Base-by-base conservation (phyloP, 2,113 vertebrate species). In the Ciconia stormi region DNA sequence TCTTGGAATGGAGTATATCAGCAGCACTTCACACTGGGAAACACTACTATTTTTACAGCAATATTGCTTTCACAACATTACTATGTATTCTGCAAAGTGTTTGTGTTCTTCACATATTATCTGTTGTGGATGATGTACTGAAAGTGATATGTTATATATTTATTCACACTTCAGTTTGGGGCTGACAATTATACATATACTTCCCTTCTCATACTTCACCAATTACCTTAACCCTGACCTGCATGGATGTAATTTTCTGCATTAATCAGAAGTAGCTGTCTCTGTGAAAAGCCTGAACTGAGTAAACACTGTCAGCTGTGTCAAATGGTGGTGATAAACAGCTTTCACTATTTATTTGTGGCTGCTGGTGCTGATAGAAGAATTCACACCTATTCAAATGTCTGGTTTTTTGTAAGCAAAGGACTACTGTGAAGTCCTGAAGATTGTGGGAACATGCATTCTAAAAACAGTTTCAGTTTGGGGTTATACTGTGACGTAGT, bases 141-240 rank as follows among this genome's bases (percentile, higher is more conserved):
- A 82, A 94, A 93, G 18, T 69, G 65, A 46, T 91, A 92, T 6
- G 47, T 74, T 96, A 91, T 77, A 84, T 96, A 94, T 95, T 97
- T 97, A 96, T 94, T 96, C 94, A 93, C 94, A 92, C 59, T 89
- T 95, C 46, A 59, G 92, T 95, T 96, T 79, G 69, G 19, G 59
- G 29, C 74, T 96, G 87, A 90, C 87, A 82, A 55, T 63, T 84
- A 79, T 38, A 95, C 74, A 52, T 85, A 90, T 70, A 91, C 21
- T 97, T 96, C 70, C 55, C 30, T 87, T 92, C 77, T 97, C 62
- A 40, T 77, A 82, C 87, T 95, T 90, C 56, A 85, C 55, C 95
- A 94, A 87, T 95, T 96, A 96, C 66, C 42, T 96, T 95, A 96
- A 95, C 94, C 94, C 80, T 94, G 87, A 91, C 81, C 86, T 90